These are phyloP conservation scores for Orestias chungarensis DNA, from an alignment of 2,797 vertebrate species.

Conservation along the genomic window DNA sequence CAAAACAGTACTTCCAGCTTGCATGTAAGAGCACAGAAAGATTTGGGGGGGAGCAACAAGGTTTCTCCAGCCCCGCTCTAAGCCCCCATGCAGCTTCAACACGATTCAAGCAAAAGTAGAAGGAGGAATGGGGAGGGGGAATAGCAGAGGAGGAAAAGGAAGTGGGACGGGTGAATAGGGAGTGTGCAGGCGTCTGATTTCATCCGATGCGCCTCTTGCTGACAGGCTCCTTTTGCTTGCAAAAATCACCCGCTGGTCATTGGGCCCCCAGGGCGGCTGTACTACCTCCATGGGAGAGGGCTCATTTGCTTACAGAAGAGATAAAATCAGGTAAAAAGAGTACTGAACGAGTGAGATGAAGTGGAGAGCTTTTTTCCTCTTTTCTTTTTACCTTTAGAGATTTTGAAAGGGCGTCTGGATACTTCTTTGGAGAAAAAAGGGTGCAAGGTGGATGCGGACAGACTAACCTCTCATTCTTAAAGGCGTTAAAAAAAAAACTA, in stretches of 20 bases:
- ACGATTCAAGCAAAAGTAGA: conserved; percentile 24
- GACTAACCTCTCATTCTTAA: conserved; percentile 62
- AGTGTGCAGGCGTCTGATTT: conserved; percentile 67
- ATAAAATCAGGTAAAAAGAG: conserved; percentile 2
- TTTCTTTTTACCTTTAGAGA: conserved; percentile 28
- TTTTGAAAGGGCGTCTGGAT: conserved; percentile 49
- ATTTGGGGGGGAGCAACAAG: conserved; percentile 67
- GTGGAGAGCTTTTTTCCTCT: conserved; percentile 16
- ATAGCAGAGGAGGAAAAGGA: conserved; percentile 14
- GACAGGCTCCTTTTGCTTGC: conserved; percentile 77
- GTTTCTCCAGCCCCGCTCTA: conserved; percentile 39
- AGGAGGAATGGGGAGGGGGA: conserved; percentile 10
- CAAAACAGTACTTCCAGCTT: conserved; percentile 45
- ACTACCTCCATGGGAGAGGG: conserved; percentile 75
- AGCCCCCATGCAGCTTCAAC: conserved; percentile 50
- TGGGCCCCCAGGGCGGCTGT: conserved; percentile 72
- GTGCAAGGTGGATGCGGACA: conserved; percentile 36
- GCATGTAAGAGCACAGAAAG: conserved; percentile 20
- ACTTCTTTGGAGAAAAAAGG: conserved; percentile 50
- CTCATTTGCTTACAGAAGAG: conserved; percentile 56
- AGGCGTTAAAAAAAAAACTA: neutral
- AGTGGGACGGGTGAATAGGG: conserved; percentile 23
- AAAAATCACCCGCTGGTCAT: conserved; percentile 71
- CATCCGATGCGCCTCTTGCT: conserved; percentile 79
- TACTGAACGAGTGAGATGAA: conserved; percentile 6